Evolutionary conservation across 2,888 invertebrate species (phyloP), one percentile per base, ranked within the genome.

Genomic region (Aspidiotus rigidus): DNA sequence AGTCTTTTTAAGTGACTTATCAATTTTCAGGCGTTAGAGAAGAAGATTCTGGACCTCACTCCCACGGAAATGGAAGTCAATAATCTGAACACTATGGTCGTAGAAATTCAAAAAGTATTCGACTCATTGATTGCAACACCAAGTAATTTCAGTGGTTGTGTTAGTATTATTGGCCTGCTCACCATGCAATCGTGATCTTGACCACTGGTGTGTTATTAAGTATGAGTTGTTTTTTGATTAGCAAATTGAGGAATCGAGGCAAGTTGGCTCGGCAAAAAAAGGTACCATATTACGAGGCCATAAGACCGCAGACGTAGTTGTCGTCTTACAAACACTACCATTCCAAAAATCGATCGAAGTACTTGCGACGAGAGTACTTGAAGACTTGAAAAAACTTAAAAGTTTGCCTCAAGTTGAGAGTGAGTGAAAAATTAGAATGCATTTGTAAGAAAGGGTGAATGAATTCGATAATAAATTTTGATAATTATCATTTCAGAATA

Each of bases 251-350:
- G 97, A 97, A 79, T 94, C 96, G 0, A 84, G 96, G 1, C 95
- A 95, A 80, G 97, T 99, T 8, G 98, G 98, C 0, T 94, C 97
- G 0, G 97, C 93, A 79, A 98, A 98, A 79, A 97, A 98, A 77
- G 96, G 97, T 2, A 98, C 98, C 0, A 95, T 98, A 90, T 86
- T 97, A 77, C 88, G 91, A 0, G 94, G 95, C 1, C 91, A 92
- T 79, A 96, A 94, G 78, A 88, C 94, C 0, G 98, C 97, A 0
- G 97, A 98, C 76, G 89, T 98, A 72, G 97, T 97, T 0, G 95
- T 98, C 1, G 93, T 98, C 72, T 83, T 98, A 72, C 97, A 97
- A 81, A 95, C 97, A 0, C 78, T 97, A 67, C 98, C 98, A 0
- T 96, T 96, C 1, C 91, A 91, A 76, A 96, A 97, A 78, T 93